Percentiles rank a stretch among this genome's conserved stretches.
phyloP scores from a whole-genome alignment of 2,113 vertebrate species.

The Peucedramus taeniatus region DNA sequence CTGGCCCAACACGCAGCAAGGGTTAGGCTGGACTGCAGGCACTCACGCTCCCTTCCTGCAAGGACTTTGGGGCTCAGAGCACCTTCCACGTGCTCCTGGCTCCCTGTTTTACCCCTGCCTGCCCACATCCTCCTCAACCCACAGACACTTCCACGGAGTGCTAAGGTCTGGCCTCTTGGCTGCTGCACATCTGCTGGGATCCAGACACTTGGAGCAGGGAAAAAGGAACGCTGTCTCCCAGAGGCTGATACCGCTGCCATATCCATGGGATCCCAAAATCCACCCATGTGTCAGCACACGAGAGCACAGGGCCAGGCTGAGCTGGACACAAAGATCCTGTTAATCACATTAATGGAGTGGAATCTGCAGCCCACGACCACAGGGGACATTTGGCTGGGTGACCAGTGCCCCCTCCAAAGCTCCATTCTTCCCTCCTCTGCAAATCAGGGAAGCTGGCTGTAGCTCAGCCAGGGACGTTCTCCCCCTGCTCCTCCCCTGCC shows the following conservation, averaged over 20 bases:
- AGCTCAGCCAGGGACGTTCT: background rate
- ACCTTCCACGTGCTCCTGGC: background rate
- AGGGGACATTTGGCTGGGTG: background rate
- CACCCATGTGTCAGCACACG: rapidly evolving
- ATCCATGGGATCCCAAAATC: background rate
- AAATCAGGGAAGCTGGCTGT: background rate
- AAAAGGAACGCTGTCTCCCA: background rate
- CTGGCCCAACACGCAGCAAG: conserved; percentile 34
- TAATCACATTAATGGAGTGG: rapidly evolving
- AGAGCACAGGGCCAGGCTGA: background rate
- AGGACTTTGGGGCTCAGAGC: background rate
- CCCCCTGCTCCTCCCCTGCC: background rate
- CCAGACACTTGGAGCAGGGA: background rate
- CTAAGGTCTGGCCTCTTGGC: conserved; percentile 50
- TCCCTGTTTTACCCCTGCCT: background rate
- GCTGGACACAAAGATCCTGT: background rate
- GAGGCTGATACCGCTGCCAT: background rate
- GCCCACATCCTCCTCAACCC: conserved; percentile 67
- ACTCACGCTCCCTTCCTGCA: background rate
- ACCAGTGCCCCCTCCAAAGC: background rate
- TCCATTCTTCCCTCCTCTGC: background rate
- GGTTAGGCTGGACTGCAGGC: background rate
- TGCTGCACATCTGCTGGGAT: background rate
- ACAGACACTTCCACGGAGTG: conserved; percentile 75
- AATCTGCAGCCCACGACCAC: background rate